Evolutionary conservation across 2,888 invertebrate genomes (phyloP), one percentile per base, ranked within the genome.

Genomic region (Rosalia funebris): DNA sequence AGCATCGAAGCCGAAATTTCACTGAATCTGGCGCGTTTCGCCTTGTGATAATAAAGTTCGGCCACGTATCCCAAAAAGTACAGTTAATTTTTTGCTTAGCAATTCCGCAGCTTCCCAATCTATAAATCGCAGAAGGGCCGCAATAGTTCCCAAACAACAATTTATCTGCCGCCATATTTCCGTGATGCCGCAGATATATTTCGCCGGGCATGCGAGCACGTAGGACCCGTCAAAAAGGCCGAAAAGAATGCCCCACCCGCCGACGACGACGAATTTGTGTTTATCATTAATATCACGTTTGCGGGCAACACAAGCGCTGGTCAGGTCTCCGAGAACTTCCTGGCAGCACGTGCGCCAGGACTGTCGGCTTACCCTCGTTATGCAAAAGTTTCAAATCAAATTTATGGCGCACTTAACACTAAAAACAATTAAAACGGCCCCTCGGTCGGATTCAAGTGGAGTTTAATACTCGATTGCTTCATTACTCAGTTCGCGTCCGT

Each of bases 341-440:
- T n/a, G 65, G 50, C 63, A 68, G 67, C 71, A 71, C 69, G 70
- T 71, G 71, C 66, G 48, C 36, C 46, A 54, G 56, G 59, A 36
- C 62, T 53, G 54, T 53, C 57, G 47, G 62, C 63, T 60, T 60
- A 57, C 66, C 70, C 67, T 64, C 65, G 71, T 74, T 72, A 73
- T 66, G 69, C 72, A 69, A 72, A 74, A 74, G 70, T 74, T 72
- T 68, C 68, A 65, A 71, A 71, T 69, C 69, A 63, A 72, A 73
- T 73, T 71, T 73, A 73, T 68, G 71, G 66, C 63, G 67, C 69
- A 67, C 70, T 73, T 70, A 70, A 66, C 67, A 62, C 66, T 66
- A 68, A 72, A 69, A 72, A 71, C 73, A 73, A 71, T 71, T 72
- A 72, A 66, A 70, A 68, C 70, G 60, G 66, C 66, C 68, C 68